Evolutionary conservation across 2,888 invertebrate species (phyloP).

Genomic region (Troides aeacus): DNA sequence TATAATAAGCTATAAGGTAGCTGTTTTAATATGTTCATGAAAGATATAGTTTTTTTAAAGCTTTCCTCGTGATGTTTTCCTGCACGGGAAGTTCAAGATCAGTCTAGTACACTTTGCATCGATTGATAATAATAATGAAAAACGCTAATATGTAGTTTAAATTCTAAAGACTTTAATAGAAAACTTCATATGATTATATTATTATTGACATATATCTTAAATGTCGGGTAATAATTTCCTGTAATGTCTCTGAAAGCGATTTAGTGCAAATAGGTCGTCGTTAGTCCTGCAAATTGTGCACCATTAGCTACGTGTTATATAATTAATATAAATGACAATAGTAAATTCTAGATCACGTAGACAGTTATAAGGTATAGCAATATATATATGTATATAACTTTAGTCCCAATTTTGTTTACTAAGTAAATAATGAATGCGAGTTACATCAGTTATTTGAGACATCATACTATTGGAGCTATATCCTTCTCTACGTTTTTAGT

Average conservation of each 20-base stretch:
- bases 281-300: conserved; percentile 25
- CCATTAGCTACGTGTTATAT: conserved; percentile 15
- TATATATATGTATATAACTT: too few relatives aligned
- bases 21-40: background rate
- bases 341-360: background rate
- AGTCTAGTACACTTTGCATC: too few relatives aligned
- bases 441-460: too few relatives aligned
- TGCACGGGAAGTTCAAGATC: too few relatives aligned
- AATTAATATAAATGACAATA: conserved; percentile 7
- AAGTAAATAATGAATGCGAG: too few relatives aligned
- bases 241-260: conserved; percentile 15
- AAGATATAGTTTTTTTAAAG: background rate
- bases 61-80: too few relatives aligned
- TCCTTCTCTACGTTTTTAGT: too few relatives aligned
- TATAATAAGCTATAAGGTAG: background rate
- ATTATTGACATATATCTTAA: background rate
- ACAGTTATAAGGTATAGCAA: background rate
- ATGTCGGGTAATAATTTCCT: conserved; percentile 12
- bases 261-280: conserved; percentile 22
- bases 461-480: too few relatives aligned
- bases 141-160: too few relatives aligned
- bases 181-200: background rate
- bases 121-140: too few relatives aligned
- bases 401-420: too few relatives aligned
- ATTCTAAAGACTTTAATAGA: background rate